These are phyloP conservation scores for Elaeidobius kamerunicus DNA, from an alignment of 2,888 invertebrate species.

Conservation along the genomic window DNA sequence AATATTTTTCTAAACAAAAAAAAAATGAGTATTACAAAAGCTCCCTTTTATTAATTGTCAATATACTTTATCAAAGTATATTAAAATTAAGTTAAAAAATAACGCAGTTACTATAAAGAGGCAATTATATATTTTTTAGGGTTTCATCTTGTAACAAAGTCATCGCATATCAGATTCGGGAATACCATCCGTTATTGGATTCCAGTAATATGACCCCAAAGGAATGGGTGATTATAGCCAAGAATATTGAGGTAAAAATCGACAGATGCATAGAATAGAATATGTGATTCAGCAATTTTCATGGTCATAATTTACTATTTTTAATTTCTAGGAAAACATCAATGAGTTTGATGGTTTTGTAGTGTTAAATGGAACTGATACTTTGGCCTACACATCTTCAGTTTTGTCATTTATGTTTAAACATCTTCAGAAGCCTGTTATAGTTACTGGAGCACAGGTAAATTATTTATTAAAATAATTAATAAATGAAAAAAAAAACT, in stretches of 20 bases:
- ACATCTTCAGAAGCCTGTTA: slow-evolving; percentile 86
- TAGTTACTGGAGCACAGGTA: slow-evolving; percentile 82
- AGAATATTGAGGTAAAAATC: slow-evolving; percentile 79
- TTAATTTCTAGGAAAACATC: slow-evolving; percentile 24
- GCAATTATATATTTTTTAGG: slow-evolving; percentile 28
- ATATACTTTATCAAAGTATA: too few relatives aligned
- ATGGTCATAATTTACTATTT: background rate
- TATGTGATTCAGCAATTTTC: background rate
- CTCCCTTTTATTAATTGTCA: too few relatives aligned
- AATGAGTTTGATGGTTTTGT: slow-evolving; percentile 67
- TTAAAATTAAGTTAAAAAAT: too few relatives aligned
- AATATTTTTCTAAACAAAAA: too few relatives aligned
- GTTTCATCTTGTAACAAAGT: slow-evolving; percentile 39
- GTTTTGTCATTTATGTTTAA: slow-evolving; percentile 95
- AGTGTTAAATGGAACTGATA: slow-evolving; percentile 92
- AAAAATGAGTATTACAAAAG: too few relatives aligned
- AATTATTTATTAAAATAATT: too few relatives aligned
- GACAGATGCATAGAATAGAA: background rate
- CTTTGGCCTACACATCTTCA: slow-evolving; percentile 90
- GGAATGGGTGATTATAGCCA: slow-evolving; percentile 87
- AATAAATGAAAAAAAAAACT: too few relatives aligned
- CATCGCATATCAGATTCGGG: slow-evolving; percentile 74
- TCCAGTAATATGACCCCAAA: slow-evolving; percentile 91
- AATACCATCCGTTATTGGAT: slow-evolving; percentile 86
- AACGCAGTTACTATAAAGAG: too few relatives aligned